A percentile compares a stretch with the other conserved stretches of the same genome.
Conservation (phyloP, 2,113 vertebrate species). For the Sorex fumeus region DNA sequence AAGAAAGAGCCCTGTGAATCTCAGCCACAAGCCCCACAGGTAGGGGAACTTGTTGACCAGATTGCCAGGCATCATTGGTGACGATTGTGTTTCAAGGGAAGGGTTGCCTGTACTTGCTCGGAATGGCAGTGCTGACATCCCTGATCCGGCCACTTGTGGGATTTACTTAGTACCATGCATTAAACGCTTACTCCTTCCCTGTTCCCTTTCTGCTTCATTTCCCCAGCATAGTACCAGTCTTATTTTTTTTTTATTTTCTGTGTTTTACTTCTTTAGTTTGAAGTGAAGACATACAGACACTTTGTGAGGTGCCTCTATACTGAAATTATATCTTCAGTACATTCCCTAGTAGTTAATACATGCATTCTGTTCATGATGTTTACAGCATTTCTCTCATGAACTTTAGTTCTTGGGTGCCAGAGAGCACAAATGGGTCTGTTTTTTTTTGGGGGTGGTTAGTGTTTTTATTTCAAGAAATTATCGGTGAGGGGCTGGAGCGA, state of each 20-base stretch:
- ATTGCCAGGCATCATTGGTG: fast-evolving
- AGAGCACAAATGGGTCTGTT: not conserved
- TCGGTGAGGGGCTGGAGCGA: too few relatives aligned
- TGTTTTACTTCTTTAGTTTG: not conserved
- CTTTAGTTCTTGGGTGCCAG: not conserved
- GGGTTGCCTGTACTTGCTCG: not conserved
- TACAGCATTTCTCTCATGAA: not conserved
- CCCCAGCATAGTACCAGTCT: not conserved
- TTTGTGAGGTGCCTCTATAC: not conserved
- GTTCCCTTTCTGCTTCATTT: slow-evolving; percentile 1
- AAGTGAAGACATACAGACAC: not conserved
- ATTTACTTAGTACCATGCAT: not conserved
- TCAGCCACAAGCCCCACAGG: not conserved
- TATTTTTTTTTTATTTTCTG: not conserved
- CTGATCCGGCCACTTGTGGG: not conserved
- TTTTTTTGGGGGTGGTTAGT: too few relatives aligned
- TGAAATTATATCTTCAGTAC: not conserved
- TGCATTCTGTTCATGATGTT: not conserved
- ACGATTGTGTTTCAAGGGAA: not conserved
- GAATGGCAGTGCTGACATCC: not conserved
- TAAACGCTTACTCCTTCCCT: not conserved
- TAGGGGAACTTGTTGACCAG: not conserved
- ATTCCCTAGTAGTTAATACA: not conserved
- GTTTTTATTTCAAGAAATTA: too few relatives aligned
- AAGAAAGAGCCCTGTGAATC: slow-evolving; percentile 32